Percentiles rank a stretch among this genome's conserved stretches.
Evolutionary conservation across 1,140 invertebrate genomes (phyloP).

Genomic region (Caenorhabditis elegans): DNA sequence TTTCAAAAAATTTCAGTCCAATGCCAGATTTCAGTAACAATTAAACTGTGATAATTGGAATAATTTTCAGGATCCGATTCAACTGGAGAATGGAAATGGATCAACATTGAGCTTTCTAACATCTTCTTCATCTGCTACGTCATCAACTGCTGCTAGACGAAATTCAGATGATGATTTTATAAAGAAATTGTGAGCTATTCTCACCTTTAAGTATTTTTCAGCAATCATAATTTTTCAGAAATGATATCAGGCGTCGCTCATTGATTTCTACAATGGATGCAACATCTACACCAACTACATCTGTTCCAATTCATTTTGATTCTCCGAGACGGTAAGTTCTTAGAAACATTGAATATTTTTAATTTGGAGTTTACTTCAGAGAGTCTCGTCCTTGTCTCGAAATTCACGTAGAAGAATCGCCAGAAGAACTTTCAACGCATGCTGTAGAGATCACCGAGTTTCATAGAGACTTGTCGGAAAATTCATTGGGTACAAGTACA

Average conservation of each 20-base stretch:
- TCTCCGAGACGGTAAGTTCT: background rate
- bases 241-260: background rate
- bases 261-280: background rate
- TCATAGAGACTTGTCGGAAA: background rate
- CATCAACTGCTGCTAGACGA: background rate
- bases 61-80: background rate
- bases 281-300: background rate
- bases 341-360: background rate
- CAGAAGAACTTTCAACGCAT: background rate
- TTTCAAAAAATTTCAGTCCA: background rate
- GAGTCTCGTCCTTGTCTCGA: background rate
- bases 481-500: background rate
- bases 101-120: background rate
- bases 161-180: slow-evolving; percentile 23
- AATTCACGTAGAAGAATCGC: background rate
- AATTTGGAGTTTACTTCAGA: background rate
- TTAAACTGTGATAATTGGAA: too few species aligned
- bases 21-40: background rate
- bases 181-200: background rate
- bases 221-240: too few species aligned
- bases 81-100: background rate
- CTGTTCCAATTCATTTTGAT: background rate
- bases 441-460: background rate
- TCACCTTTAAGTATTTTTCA: too few species aligned
- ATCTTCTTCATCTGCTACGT: background rate